Percentiles rank a stretch among this genome's conserved stretches.
phyloP scores from a whole-genome alignment of 1,140 invertebrate genomes.

The Neodiprion pinetum region DNA sequence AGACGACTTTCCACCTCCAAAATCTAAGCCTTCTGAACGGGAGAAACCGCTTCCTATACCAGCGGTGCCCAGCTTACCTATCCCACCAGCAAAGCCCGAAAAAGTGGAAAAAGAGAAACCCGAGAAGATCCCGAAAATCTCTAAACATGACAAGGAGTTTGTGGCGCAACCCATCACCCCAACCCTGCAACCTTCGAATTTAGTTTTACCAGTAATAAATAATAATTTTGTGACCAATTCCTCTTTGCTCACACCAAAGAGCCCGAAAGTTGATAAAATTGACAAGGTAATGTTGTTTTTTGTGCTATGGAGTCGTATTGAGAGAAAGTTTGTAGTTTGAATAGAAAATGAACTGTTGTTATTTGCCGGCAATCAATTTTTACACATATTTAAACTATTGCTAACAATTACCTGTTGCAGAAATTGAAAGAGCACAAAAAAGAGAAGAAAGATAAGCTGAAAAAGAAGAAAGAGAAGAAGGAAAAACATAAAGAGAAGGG shows the following conservation, averaged over 20 bases:
- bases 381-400: no score
- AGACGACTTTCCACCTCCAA: constrained; percentile 41
- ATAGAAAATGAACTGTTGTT: no score
- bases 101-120: constrained; percentile 58
- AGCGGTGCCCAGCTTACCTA: constrained; percentile 26
- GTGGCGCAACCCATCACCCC: constrained; percentile 14
- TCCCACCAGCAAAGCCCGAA: neutral
- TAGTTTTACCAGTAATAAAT: constrained; percentile 18
- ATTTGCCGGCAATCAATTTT: no score
- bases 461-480: constrained; percentile 66
- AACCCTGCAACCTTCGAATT: neutral
- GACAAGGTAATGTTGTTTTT: constrained; percentile 43
- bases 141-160: constrained; percentile 45
- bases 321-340: no score
- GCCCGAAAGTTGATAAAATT: constrained; percentile 44
- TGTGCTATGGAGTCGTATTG: neutral
- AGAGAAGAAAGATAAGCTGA: constrained; percentile 69
- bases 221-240: constrained; percentile 32
- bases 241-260: constrained; percentile 36
- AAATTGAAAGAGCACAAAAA: constrained; percentile 76
- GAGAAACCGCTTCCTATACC: constrained; percentile 41
- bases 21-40: constrained; percentile 36
- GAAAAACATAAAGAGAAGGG: constrained; percentile 63
- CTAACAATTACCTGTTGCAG: constrained; percentile 41
- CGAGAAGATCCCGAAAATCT: constrained; percentile 51